These are phyloP conservation scores for Tylochromis polylepis DNA, from an alignment of 2,113 vertebrate genomes.

Conservation along the genomic window DNA sequence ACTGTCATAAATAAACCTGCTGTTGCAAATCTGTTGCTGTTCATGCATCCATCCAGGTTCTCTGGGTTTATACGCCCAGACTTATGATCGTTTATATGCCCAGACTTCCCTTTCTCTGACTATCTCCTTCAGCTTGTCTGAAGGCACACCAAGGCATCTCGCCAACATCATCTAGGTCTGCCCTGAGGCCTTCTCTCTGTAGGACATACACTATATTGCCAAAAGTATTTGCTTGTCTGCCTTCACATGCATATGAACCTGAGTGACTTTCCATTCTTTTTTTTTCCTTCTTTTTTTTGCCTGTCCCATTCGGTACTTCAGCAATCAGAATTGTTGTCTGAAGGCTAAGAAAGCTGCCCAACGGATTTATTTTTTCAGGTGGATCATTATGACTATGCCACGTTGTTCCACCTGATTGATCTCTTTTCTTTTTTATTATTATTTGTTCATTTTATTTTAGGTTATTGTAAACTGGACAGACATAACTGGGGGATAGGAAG, in stretches of 20 bases:
- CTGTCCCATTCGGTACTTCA: too few relatives aligned
- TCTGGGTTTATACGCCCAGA: neutral
- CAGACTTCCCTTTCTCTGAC: neutral
- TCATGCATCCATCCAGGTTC: neutral
- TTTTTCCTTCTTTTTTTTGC: too few relatives aligned
- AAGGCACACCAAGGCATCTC: neutral
- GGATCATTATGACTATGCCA: too few relatives aligned
- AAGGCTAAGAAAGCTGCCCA: too few relatives aligned
- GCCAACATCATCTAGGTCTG: neutral
- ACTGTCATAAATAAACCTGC: neutral
- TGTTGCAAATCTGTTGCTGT: neutral
- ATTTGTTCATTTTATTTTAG: too few relatives aligned
- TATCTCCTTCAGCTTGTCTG: neutral
- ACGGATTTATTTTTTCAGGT: too few relatives aligned
- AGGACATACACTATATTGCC: neutral
- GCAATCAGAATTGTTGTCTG: too few relatives aligned
- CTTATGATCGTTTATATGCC: neutral
- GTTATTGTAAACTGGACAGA: too few relatives aligned
- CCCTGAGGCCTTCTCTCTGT: neutral
- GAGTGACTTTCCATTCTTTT: neutral
- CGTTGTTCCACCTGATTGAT: too few relatives aligned
- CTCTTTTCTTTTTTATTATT: too few relatives aligned
- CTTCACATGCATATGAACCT: neutral
- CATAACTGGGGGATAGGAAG: too few relatives aligned
- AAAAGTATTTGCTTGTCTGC: neutral